phyloP scores from a whole-genome alignment of 2,113 vertebrate species.

The Arenaria interpres region DNA sequence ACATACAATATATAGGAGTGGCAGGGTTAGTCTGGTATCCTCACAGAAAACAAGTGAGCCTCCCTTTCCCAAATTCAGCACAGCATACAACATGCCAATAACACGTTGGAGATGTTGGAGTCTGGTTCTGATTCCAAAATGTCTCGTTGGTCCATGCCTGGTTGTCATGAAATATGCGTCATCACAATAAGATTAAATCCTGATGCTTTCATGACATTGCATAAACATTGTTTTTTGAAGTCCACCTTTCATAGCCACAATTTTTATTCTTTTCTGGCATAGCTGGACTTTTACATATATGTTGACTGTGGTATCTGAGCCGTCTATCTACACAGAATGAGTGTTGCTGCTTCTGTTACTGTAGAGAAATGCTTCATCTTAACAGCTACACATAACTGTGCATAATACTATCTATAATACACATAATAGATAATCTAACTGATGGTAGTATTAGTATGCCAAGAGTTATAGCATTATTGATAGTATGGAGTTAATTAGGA shows the following conservation, averaged over 20 bases:
- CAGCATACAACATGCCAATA: fast-evolving
- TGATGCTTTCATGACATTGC: neutral
- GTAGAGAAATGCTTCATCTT: neutral
- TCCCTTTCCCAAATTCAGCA: neutral
- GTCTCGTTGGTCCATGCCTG: neutral
- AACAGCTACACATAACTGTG: neutral
- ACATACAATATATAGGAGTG: neutral
- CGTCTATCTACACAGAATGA: neutral
- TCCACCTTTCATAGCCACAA: neutral
- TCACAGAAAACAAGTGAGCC: neutral
- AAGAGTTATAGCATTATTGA: neutral
- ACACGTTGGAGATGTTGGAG: neutral
- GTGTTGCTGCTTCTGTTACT: neutral
- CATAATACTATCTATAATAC: neutral
- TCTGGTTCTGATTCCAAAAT: neutral
- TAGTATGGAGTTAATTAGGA: neutral
- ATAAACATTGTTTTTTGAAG: neutral
- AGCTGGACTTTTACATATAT: neutral
- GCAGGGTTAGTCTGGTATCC: too few species aligned
- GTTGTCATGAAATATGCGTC: neutral
- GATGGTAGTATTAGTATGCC: neutral
- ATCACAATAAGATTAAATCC: neutral
- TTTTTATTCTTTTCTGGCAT: neutral
- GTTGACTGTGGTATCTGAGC: neutral
- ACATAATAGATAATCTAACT: neutral